phyloP scores from a whole-genome alignment of 2,797 vertebrate species.

The Phoeniculus purpureus region DNA sequence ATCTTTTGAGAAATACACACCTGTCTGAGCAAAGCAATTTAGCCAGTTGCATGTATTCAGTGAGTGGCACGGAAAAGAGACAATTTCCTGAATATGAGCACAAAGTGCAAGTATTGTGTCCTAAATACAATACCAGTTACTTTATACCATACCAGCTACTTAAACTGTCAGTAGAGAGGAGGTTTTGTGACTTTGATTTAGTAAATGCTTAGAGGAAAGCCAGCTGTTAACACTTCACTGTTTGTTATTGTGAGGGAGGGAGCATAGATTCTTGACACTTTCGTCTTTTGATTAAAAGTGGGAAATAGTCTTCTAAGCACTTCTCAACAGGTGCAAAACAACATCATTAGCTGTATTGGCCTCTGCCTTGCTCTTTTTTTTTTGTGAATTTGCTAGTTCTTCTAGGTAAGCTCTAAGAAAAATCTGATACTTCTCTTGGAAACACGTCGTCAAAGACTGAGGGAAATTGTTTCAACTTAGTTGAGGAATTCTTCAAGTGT shows the following conservation, averaged over 20 bases:
- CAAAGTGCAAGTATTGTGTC: slow-evolving; percentile 72
- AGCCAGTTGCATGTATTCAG: not conserved
- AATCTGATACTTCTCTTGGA: not conserved
- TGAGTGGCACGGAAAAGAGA: slow-evolving; percentile 78
- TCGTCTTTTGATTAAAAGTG: slow-evolving; percentile 42
- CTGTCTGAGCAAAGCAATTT: not conserved
- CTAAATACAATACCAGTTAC: slow-evolving; percentile 67
- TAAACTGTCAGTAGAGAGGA: slow-evolving; percentile 63
- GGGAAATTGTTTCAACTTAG: not conserved
- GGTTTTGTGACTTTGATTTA: slow-evolving; percentile 72
- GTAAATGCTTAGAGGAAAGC: slow-evolving; percentile 55
- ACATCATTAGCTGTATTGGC: not conserved
- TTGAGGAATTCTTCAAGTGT: not conserved
- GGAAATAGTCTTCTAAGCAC: not conserved
- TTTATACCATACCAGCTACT: slow-evolving; percentile 62
- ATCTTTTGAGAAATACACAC: slow-evolving; percentile 37
- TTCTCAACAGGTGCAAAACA: slow-evolving; percentile 24
- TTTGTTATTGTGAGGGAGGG: not conserved
- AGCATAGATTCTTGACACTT: slow-evolving; percentile 31
- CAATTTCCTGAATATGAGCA: slow-evolving; percentile 82
- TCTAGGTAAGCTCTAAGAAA: not conserved
- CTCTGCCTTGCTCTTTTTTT: not conserved
- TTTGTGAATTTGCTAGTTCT: not conserved
- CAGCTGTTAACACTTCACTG: slow-evolving; percentile 72
- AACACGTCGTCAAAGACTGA: not conserved